A percentile compares a stretch with the other conserved stretches of the same genome.
phyloP scores from a whole-genome alignment of 1,140 invertebrate species.

The Triops cancriformis region DNA sequence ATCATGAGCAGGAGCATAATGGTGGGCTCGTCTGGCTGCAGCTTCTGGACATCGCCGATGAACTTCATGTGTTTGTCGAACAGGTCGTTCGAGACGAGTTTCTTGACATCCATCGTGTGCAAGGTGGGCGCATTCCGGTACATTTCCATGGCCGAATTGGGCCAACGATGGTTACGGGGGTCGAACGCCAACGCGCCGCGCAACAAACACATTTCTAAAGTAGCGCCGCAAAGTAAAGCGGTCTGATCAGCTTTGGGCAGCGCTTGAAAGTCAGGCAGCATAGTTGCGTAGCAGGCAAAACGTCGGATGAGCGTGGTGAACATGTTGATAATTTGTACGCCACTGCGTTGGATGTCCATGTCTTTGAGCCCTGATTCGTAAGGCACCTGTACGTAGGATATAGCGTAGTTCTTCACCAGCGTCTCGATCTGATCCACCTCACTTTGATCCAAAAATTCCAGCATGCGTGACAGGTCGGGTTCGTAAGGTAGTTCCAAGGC shows the following conservation, averaged over 20 bases:
- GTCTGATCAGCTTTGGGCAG: conserved; percentile 43
- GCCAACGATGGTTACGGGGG: conserved; percentile 34
- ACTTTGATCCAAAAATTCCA: conserved; percentile 31
- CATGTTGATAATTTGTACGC: conserved; percentile 36
- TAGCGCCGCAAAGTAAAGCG: conserved; percentile 43
- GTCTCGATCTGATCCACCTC: conserved; percentile 30
- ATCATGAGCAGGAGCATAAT: conserved; percentile 45
- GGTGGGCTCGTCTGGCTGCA: conserved; percentile 44
- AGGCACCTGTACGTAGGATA: conserved; percentile 31
- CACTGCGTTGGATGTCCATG: conserved; percentile 15
- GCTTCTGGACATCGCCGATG: conserved; percentile 37
- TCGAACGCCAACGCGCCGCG: conserved; percentile 38
- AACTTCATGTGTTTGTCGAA: conserved; percentile 48
- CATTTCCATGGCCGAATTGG: conserved; percentile 25
- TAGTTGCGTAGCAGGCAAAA: conserved; percentile 36
- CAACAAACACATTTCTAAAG: conserved; percentile 47
- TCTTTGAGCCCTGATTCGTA: conserved; percentile 26
- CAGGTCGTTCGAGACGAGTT: conserved; percentile 37
- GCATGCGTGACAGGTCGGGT: conserved; percentile 29
- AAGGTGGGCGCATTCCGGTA: conserved; percentile 26
- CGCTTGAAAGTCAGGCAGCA: conserved; percentile 39
- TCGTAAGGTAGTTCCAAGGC: conserved; percentile 23
- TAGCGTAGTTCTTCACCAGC: conserved; percentile 30
- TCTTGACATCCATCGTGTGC: conserved; percentile 34
- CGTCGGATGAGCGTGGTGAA: conserved; percentile 37